Conservation (phyloP, 2,888 invertebrate genomes). For the Cartodere bifasciata region DNA sequence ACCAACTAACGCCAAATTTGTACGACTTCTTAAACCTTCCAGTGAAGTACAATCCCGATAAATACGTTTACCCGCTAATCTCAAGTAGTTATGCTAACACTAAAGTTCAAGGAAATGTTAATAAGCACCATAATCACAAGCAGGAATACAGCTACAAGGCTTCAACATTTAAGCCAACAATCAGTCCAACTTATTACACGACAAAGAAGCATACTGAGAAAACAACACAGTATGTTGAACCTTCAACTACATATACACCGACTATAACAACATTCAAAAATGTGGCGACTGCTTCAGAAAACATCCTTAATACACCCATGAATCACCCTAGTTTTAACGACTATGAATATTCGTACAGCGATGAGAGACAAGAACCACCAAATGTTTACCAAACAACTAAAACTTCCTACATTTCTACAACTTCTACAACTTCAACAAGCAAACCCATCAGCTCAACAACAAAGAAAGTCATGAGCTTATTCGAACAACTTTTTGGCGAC, state of each 20-base stretch:
- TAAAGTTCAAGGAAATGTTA: constrained; percentile 53
- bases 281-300: constrained; percentile 23
- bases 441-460: constrained; percentile 33
- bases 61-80: constrained; percentile 55
- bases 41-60: constrained; percentile 53
- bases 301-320: constrained; percentile 28
- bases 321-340: constrained; percentile 29
- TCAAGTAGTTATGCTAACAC: constrained; percentile 60
- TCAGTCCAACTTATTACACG: constrained; percentile 30
- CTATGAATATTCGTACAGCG: constrained; percentile 21
- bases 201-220: constrained; percentile 16
- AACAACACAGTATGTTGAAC: background rate
- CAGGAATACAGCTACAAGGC: constrained; percentile 24
- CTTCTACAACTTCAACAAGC: too few relatives aligned
- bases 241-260: constrained; percentile 20
- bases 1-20: constrained; percentile 47
- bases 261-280: constrained; percentile 20
- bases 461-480: constrained; percentile 30
- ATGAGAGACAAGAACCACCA: constrained; percentile 16
- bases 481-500: constrained; percentile 34
- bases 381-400: constrained; percentile 17
- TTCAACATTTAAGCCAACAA: constrained; percentile 29
- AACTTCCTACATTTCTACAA: constrained; percentile 14
- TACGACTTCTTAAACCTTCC: constrained; percentile 57
- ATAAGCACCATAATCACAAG: constrained; percentile 40